A percentile compares a stretch with the other conserved stretches of the same genome.
Evolutionary conservation across 2,888 invertebrate genomes (phyloP).

Genomic region (Acleris emargana): DNA sequence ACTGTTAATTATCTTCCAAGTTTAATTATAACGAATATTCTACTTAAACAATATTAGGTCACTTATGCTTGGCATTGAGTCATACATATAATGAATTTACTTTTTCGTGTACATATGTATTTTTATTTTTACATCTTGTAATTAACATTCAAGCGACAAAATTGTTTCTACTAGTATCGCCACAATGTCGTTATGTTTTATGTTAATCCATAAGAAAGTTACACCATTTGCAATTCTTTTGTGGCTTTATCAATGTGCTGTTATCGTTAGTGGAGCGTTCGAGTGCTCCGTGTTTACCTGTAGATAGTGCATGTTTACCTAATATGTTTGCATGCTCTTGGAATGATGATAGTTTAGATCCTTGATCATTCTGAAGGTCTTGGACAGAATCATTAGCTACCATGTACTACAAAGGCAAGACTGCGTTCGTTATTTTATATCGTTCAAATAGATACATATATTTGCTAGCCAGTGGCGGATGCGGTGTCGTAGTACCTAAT

Average conservation of each 20-base stretch:
- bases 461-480: too few relatives aligned
- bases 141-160: neutral
- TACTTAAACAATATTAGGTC: too few relatives aligned
- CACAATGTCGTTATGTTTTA: slow-evolving; percentile 1
- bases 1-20: too few relatives aligned
- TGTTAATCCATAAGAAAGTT: slow-evolving; percentile 36
- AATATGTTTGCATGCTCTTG: slow-evolving; percentile 1
- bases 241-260: slow-evolving; percentile 47
- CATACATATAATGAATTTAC: too few relatives aligned
- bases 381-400: too few relatives aligned
- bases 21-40: too few relatives aligned
- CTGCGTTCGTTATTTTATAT: neutral
- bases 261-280: slow-evolving; percentile 47
- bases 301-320: slow-evolving; percentile 44
- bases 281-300: slow-evolving; percentile 44
- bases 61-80: too few relatives aligned
- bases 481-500: too few relatives aligned
- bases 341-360: slow-evolving; percentile 18
- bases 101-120: too few relatives aligned
- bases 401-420: too few relatives aligned
- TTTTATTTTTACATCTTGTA: too few relatives aligned
- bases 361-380: slow-evolving; percentile 9
- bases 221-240: slow-evolving; percentile 50
- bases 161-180: neutral
- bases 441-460: too few relatives aligned